These are phyloP conservation scores for Drosophila greeni DNA, from an alignment of 2,888 invertebrate species.

Conservation along the genomic window DNA sequence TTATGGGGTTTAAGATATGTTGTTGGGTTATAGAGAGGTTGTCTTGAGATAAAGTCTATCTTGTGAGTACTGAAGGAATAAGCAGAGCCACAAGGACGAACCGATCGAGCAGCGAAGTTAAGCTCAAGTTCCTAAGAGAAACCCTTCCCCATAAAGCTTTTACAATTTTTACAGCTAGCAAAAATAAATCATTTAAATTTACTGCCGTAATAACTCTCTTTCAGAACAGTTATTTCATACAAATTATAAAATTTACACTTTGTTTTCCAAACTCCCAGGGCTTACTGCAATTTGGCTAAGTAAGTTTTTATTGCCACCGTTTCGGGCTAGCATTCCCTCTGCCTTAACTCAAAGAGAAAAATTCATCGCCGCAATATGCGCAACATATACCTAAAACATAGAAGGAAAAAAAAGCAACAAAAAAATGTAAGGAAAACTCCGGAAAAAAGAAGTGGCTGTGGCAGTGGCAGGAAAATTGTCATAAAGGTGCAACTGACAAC, in stretches of 20 bases:
- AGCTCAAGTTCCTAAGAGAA: too few species aligned
- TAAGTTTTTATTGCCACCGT: constrained; percentile 61
- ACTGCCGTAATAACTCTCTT: not conserved
- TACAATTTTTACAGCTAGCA: not conserved
- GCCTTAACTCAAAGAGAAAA: constrained; percentile 74
- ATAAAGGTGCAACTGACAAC: constrained; percentile 76
- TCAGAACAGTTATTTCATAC: constrained; percentile 49
- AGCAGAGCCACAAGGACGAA: not conserved
- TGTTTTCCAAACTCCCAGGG: constrained; percentile 16
- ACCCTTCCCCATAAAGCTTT: not conserved
- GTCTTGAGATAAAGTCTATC: too few species aligned
- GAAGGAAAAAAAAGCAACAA: constrained; percentile 19
- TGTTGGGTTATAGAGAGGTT: too few species aligned
- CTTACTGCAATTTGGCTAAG: constrained; percentile 67
- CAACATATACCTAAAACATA: constrained; percentile 47
- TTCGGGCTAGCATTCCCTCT: constrained; percentile 22
- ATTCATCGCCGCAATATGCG: constrained; percentile 75
- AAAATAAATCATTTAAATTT: not conserved
- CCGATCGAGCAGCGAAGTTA: not conserved
- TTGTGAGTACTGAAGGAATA: too few species aligned
- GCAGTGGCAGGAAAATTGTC: constrained; percentile 68
- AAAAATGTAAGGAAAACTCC: constrained; percentile 25
- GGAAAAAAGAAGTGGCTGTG: constrained; percentile 61
- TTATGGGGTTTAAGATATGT: not conserved
- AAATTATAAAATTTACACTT: constrained; percentile 59